These are phyloP conservation scores for Caenorhabditis afra DNA, from an alignment of 2,888 invertebrate genomes.

Conservation along the genomic window DNA sequence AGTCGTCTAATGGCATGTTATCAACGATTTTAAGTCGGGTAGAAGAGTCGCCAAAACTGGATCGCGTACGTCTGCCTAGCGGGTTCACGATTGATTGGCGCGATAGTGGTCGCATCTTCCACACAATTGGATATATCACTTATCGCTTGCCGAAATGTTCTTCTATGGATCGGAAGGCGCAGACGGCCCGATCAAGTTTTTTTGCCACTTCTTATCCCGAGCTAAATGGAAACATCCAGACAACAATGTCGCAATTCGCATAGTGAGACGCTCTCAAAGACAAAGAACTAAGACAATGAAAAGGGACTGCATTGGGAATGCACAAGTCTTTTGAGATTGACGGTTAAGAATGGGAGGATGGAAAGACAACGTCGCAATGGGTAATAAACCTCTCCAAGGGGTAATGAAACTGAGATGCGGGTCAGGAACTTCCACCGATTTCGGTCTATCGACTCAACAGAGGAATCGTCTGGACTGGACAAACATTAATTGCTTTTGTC, in stretches of 20 bases:
- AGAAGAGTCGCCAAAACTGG: constrained; percentile 38
- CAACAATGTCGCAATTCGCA: constrained; percentile 1
- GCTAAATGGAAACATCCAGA: constrained; percentile 10
- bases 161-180: constrained; percentile 28
- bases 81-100: constrained; percentile 37
- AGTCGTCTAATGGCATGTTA: constrained; percentile 20
- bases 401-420: constrained; percentile 46
- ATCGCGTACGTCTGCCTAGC: constrained; percentile 49
- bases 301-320: too few species aligned
- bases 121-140: constrained; percentile 49
- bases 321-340: too few species aligned
- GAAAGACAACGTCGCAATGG: background rate
- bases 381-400: constrained; percentile 18
- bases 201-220: constrained; percentile 30
- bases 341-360: too few species aligned
- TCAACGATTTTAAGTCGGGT: constrained; percentile 29
- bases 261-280: background rate
- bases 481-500: constrained; percentile 13
- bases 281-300: too few species aligned
- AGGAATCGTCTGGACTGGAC: constrained; percentile 18
- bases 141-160: constrained; percentile 51
- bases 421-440: constrained; percentile 41
- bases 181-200: constrained; percentile 48
- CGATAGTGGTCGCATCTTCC: constrained; percentile 30
- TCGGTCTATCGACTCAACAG: constrained; percentile 14